Percentiles rank a stretch among this genome's conserved stretches.
phyloP scores from a whole-genome alignment of 2,113 vertebrate genomes.

The Entelurus aequoreus region DNA sequence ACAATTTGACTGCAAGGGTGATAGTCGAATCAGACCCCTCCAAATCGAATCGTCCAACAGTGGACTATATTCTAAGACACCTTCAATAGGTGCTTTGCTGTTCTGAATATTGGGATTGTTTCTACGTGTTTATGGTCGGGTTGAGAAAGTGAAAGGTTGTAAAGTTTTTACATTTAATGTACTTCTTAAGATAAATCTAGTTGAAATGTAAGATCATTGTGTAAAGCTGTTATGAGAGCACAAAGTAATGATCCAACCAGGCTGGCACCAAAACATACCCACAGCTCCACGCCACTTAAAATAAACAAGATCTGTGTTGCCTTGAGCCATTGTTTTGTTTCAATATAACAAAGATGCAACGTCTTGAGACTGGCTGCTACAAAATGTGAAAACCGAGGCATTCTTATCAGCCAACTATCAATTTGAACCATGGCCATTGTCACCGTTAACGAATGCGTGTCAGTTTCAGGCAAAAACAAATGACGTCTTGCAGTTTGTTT shows the following conservation, averaged over 20 bases:
- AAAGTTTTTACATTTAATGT: too few species aligned
- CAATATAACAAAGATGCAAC: conserved; percentile 9
- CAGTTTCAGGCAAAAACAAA: too few species aligned
- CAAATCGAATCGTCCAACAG: too few species aligned
- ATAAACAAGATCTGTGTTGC: conserved; percentile 10
- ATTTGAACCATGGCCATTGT: too few species aligned
- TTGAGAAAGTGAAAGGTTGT: too few species aligned
- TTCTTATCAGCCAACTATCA: conserved; percentile 5
- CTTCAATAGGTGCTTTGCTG: too few species aligned
- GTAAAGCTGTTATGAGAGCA: conserved; percentile 33
- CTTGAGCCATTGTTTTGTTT: conserved; percentile 25
- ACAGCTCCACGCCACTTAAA: conserved; percentile 20
- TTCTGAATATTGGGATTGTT: too few species aligned
- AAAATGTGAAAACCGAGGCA: conserved; percentile 5
- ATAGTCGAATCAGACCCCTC: too few species aligned
- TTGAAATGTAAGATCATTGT: conserved; percentile 12
- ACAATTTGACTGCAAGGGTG: too few species aligned
- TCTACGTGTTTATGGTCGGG: too few species aligned
- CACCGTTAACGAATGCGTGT: too few species aligned
- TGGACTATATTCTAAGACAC: too few species aligned
- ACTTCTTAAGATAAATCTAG: conserved; percentile 2
- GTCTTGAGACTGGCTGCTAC: conserved; percentile 1
- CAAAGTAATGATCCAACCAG: conserved; percentile 36
- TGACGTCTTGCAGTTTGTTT: background rate
- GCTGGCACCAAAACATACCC: conserved; percentile 27